phyloP scores from a whole-genome alignment of 2,888 invertebrate genomes.

The Drosophila kanekoi region DNA sequence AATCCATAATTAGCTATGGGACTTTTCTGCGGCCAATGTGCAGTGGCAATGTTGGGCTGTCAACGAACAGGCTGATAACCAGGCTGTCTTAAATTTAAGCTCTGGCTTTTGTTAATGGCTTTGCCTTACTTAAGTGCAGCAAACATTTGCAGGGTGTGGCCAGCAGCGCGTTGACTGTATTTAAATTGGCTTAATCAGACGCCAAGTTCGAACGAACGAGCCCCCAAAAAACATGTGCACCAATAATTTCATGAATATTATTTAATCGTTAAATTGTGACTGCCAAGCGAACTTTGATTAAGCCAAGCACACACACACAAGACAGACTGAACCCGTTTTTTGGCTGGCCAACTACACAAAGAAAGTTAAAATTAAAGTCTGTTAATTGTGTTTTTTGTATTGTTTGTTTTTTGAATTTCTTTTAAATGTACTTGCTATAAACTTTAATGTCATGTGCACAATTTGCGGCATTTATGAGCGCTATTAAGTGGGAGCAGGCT shows the following conservation, averaged over 20 bases:
- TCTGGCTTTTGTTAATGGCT: slow-evolving; percentile 46
- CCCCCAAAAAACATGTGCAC: slow-evolving; percentile 66
- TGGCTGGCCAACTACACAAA: slow-evolving; percentile 60
- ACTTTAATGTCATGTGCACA: slow-evolving; percentile 35
- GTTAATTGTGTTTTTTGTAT: slow-evolving; percentile 17
- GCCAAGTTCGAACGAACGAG: slow-evolving; percentile 54
- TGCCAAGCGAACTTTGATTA: slow-evolving; percentile 16
- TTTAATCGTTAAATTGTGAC: slow-evolving; percentile 49
- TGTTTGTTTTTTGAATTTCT: slow-evolving; percentile 1
- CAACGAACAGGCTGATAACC: neutral
- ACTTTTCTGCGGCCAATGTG: neutral
- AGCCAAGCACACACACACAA: slow-evolving; percentile 30
- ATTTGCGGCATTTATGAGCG: slow-evolving; percentile 20
- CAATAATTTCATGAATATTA: slow-evolving; percentile 52
- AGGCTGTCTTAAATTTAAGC: slow-evolving; percentile 56
- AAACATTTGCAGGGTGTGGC: slow-evolving; percentile 65
- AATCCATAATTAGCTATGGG: too few relatives aligned
- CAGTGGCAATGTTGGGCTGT: neutral
- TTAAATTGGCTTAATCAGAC: slow-evolving; percentile 67
- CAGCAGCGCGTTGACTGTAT: slow-evolving; percentile 29
- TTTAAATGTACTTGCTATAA: slow-evolving; percentile 44
- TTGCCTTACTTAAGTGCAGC: slow-evolving; percentile 66
- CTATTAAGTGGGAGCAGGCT: slow-evolving; percentile 47
- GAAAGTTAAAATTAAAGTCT: slow-evolving; percentile 76
- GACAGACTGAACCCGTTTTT: slow-evolving; percentile 45